phyloP scores from a whole-genome alignment of 2,797 vertebrate species.

The Myotis myotis region DNA sequence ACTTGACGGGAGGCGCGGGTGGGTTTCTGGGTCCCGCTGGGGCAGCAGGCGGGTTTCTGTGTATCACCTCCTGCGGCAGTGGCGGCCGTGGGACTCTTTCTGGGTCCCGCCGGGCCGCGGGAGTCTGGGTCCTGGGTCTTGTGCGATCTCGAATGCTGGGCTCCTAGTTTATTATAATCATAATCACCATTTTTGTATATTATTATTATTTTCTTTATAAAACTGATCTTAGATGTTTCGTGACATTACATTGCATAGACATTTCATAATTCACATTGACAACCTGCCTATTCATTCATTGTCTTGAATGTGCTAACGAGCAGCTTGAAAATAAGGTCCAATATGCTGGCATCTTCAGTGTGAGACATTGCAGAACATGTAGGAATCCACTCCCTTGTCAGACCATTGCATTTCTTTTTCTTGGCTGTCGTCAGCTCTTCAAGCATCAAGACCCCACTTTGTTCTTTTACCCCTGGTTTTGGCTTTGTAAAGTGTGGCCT shows the following conservation, averaged over 20 bases:
- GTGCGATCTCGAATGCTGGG: too few relatives aligned
- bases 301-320: not conserved
- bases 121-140: too few relatives aligned
- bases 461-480: not conserved
- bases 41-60: too few relatives aligned
- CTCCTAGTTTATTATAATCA: too few relatives aligned
- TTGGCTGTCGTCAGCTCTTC: not conserved
- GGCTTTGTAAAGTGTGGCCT: not conserved
- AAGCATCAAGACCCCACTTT: not conserved
- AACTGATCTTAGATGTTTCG: not conserved
- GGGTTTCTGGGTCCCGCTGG: too few relatives aligned
- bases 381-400: not conserved
- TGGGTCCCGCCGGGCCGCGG: too few relatives aligned
- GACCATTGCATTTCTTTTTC: not conserved
- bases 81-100: too few relatives aligned
- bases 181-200: not conserved
- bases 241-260: fast-evolving
- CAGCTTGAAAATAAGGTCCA: fast-evolving
- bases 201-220: not conserved
- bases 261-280: fast-evolving
- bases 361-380: not conserved
- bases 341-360: fast-evolving
- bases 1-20: too few relatives aligned
- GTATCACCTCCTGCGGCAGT: too few relatives aligned
- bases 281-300: not conserved